phyloP scores from a whole-genome alignment of 2,888 invertebrate genomes.

The Drosophila antonietae region DNA sequence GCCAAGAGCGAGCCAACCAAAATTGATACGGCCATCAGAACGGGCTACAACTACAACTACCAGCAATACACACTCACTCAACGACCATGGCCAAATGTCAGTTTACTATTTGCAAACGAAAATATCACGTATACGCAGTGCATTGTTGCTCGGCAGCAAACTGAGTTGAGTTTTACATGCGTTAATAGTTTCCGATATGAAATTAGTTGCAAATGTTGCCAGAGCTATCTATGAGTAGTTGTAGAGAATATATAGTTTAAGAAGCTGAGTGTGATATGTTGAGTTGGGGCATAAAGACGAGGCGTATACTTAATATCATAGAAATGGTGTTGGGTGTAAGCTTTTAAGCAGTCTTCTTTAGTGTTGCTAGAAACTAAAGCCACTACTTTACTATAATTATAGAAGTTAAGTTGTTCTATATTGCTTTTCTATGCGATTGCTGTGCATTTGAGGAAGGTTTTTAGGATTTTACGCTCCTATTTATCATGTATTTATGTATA shows the following conservation, averaged over 20 bases:
- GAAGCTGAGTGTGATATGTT: not conserved
- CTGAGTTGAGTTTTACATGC: not conserved
- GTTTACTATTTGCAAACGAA: conserved; percentile 32
- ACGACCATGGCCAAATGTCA: conserved; percentile 19
- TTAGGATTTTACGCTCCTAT: no score
- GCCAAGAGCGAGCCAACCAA: conserved; percentile 57
- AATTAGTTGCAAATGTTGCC: conserved; percentile 1
- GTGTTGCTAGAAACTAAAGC: no score
- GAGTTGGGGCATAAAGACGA: fast-evolving
- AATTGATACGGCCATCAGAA: conserved; percentile 74
- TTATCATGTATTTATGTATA: no score
- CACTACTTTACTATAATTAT: no score
- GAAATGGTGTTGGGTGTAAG: not conserved
- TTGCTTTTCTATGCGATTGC: not conserved
- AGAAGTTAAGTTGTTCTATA: not conserved
- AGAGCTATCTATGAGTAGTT: not conserved
- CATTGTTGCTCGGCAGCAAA: conserved; percentile 7
- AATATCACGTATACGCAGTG: conserved; percentile 35
- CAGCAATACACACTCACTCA: conserved; percentile 4
- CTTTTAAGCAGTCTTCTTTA: no score
- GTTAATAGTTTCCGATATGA: not conserved
- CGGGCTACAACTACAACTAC: conserved; percentile 33
- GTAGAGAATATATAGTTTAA: not conserved
- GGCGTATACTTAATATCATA: not conserved
- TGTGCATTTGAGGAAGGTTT: no score